Percentiles rank a stretch among this genome's conserved stretches.
phyloP scores from a whole-genome alignment of 2,888 invertebrate genomes.

The Thymelicus sylvestris region DNA sequence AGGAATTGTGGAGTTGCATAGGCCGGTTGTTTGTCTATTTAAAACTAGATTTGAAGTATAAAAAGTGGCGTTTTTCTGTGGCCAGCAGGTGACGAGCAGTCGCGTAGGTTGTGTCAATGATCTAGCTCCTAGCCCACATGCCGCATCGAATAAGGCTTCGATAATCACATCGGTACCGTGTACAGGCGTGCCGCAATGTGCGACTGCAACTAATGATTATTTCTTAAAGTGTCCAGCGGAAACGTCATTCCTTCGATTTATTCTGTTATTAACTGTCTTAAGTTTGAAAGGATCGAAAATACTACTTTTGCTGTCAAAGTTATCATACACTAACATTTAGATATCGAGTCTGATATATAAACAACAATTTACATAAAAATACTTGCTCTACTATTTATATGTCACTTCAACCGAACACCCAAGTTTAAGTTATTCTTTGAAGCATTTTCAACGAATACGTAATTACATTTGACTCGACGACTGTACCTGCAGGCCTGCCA shows the following conservation, averaged over 20 bases:
- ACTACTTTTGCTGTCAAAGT: conserved; percentile 35
- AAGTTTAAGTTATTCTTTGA: conserved; percentile 33
- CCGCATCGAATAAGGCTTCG: conserved; percentile 79
- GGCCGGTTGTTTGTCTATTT: conserved; percentile 55
- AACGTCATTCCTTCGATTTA: conserved; percentile 35
- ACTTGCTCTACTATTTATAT: conserved; percentile 24
- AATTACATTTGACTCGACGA: conserved; percentile 58
- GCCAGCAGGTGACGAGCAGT: conserved; percentile 78
- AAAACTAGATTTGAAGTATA: conserved; percentile 72
- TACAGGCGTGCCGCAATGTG: conserved; percentile 54
- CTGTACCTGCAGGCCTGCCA: conserved; percentile 62
- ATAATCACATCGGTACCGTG: conserved; percentile 75
- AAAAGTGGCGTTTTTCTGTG: conserved; percentile 62
- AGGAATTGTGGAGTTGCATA: conserved; percentile 36
- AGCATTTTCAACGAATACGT: conserved; percentile 22
- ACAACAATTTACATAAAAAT: conserved; percentile 21
- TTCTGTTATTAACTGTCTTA: conserved; percentile 18
- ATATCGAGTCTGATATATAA: conserved; percentile 10
- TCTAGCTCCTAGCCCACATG: conserved; percentile 83
- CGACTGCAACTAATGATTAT: conserved; percentile 32
- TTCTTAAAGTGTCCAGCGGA: conserved; percentile 29
- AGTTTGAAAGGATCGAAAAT: conserved; percentile 20
- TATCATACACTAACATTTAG: conserved; percentile 18
- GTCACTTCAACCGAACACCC: conserved; percentile 26
- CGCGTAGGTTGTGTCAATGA: conserved; percentile 84